Percentiles rank a stretch among this genome's conserved stretches.
phyloP scores from a whole-genome alignment of 2,888 invertebrate species.

The Sinodicranocentrus sp. region DNA sequence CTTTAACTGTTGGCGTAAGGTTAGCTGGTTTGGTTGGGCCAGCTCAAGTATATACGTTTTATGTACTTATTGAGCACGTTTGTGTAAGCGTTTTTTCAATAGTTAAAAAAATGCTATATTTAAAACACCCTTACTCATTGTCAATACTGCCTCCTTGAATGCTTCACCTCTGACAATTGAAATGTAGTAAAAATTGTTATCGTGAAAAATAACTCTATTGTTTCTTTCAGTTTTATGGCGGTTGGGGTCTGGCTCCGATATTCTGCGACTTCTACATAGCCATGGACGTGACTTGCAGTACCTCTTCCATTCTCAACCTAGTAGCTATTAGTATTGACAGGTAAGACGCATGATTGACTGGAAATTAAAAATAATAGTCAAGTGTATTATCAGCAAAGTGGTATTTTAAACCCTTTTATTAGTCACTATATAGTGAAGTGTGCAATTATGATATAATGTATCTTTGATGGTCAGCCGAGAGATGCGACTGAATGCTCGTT shows the following conservation, averaged over 20 bases:
- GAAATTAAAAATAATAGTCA: neutral
- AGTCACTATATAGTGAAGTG: too few relatives aligned
- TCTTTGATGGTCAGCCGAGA: too few relatives aligned
- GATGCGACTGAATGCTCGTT: slow-evolving; percentile 87
- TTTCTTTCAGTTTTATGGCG: slow-evolving; percentile 79
- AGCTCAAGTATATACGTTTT: too few relatives aligned
- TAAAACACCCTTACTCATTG: too few relatives aligned
- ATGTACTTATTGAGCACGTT: too few relatives aligned
- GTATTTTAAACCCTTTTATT: slow-evolving; percentile 75
- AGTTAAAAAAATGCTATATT: too few relatives aligned
- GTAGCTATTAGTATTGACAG: slow-evolving; percentile 99
- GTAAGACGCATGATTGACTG: slow-evolving; percentile 81
- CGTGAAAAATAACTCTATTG: too few relatives aligned
- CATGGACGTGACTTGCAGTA: slow-evolving; percentile 98
- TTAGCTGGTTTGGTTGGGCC: too few relatives aligned
- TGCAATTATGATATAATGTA: too few relatives aligned
- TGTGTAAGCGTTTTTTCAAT: too few relatives aligned
- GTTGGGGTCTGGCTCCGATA: slow-evolving; percentile 93
- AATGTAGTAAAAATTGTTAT: neutral
- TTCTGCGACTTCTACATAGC: slow-evolving; percentile 98
- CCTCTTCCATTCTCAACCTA: slow-evolving; percentile 98
- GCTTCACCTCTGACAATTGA: neutral
- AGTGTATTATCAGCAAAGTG: neutral
- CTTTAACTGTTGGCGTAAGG: too few relatives aligned
- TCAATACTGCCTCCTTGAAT: too few relatives aligned